These are phyloP conservation scores for Ostrea edulis DNA, from an alignment of 1,140 invertebrate species.

Conservation along the genomic window DNA sequence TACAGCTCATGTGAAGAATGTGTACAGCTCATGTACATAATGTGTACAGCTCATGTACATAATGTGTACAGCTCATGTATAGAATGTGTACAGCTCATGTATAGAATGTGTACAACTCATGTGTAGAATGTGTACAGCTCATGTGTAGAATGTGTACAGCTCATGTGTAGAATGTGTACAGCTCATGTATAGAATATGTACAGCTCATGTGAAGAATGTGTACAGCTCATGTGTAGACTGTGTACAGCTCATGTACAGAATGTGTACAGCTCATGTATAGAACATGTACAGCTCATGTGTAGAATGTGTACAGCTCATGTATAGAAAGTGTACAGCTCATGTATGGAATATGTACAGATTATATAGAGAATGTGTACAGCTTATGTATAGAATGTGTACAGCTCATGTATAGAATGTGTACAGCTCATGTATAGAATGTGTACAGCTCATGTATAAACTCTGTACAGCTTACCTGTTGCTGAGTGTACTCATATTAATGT, in stretches of 20 bases:
- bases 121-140: too few species aligned
- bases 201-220: neutral
- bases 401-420: neutral
- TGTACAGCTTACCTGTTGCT: neutral
- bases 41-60: neutral
- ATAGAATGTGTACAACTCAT: too few species aligned
- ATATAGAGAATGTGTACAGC: neutral
- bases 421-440: neutral
- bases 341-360: neutral
- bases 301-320: too few species aligned
- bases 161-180: too few species aligned
- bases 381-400: neutral
- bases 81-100: neutral
- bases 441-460: neutral
- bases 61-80: neutral
- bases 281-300: neutral
- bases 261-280: neutral
- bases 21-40: neutral
- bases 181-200: too few species aligned
- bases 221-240: too few species aligned
- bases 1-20: neutral
- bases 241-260: too few species aligned
- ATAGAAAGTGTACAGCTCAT: neutral
- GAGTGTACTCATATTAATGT: too few species aligned
- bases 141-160: too few species aligned